Conservation (phyloP, 2,113 vertebrate species). For the Grallaria varia region DNA sequence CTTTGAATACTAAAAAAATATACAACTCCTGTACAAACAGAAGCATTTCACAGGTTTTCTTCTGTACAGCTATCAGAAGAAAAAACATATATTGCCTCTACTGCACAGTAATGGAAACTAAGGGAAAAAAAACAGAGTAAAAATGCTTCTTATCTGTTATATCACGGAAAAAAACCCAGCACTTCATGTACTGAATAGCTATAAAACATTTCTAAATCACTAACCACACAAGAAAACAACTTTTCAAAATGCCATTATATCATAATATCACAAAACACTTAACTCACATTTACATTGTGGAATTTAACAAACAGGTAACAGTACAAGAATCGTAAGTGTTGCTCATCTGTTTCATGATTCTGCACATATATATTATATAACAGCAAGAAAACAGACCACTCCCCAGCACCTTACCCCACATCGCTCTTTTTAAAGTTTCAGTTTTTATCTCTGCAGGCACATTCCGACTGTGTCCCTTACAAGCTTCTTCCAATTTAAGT, state of each 20-base stretch:
- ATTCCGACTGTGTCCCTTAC: neutral
- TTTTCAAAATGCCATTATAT: neutral
- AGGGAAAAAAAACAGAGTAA: neutral
- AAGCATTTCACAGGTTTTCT: neutral
- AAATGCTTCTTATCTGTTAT: neutral
- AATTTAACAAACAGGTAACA: neutral
- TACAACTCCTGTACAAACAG: neutral
- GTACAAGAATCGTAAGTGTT: rapidly evolving
- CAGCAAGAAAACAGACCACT: neutral
- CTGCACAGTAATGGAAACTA: neutral
- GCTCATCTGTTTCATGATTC: neutral
- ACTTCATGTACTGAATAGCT: neutral
- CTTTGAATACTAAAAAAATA: neutral
- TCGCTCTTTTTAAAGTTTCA: neutral
- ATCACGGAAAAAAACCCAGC: neutral
- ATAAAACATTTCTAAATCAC: neutral
- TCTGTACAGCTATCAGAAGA: neutral
- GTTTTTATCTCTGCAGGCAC: rapidly evolving
- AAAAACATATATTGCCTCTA: neutral
- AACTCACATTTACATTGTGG: neutral
- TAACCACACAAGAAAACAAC: neutral
- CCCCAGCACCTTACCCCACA: too few species aligned
- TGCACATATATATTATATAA: neutral
- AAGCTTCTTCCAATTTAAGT: neutral
- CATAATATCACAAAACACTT: neutral